phyloP scores from a whole-genome alignment of 2,888 invertebrate species.

The Polietes domitor region DNA sequence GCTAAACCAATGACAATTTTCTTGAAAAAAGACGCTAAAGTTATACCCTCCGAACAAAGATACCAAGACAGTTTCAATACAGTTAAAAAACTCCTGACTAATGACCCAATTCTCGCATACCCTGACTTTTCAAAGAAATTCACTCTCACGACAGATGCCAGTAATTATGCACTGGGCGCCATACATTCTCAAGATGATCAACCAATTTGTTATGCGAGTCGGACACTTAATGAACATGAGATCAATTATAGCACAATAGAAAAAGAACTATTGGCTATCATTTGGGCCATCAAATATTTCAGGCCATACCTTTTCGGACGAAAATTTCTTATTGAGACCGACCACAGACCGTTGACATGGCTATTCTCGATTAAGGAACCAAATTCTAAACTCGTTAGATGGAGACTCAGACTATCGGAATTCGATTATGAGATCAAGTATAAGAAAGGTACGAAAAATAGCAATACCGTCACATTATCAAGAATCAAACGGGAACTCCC shows the following conservation, averaged over 20 bases:
- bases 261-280: not conserved
- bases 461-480: constrained; percentile 26
- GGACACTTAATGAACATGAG: constrained; percentile 31
- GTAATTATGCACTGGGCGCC: not conserved
- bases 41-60: too few species aligned
- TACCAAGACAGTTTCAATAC: constrained; percentile 29
- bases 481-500: not conserved
- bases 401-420: constrained; percentile 36
- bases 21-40: too few species aligned
- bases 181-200: constrained; percentile 7
- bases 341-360: constrained; percentile 38
- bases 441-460: constrained; percentile 29
- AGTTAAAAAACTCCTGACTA: not conserved
- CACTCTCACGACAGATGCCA: not conserved
- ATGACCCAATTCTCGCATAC: not conserved
- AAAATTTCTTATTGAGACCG: constrained; percentile 28
- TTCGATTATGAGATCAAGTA: constrained; percentile 34
- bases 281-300: not conserved
- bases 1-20: too few species aligned
- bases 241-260: not conserved
- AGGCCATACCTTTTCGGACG: not conserved
- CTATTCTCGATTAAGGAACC: constrained; percentile 37
- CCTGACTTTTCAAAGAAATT: not conserved
- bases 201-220: constrained; percentile 29
- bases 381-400: constrained; percentile 31